phyloP scores from a whole-genome alignment of 2,113 vertebrate species.

The Gasterosteus nipponicus region DNA sequence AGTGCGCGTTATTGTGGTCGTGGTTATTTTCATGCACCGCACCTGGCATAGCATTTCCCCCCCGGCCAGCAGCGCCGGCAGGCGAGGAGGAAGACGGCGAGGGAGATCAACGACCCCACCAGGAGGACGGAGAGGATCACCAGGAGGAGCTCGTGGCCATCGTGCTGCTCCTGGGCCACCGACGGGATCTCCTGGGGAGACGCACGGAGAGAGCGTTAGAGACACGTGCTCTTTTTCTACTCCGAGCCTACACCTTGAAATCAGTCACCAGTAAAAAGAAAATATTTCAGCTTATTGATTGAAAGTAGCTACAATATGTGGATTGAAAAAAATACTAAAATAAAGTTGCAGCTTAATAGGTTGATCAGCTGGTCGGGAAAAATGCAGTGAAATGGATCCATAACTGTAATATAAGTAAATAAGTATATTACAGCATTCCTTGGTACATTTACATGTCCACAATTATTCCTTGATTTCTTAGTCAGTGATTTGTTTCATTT shows the following conservation, averaged over 20 bases:
- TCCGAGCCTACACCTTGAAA: too few species aligned
- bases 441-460: too few species aligned
- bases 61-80: constrained; percentile 87
- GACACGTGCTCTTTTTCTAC: not conserved
- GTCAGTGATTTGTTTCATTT: not conserved
- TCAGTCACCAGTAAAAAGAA: too few species aligned
- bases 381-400: too few species aligned
- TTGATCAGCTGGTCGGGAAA: too few species aligned
- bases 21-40: not conserved
- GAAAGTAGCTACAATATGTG: not conserved
- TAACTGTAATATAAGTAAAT: too few species aligned
- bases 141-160: constrained; percentile 88
- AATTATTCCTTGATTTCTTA: not conserved
- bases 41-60: constrained; percentile 86
- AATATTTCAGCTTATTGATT: not conserved
- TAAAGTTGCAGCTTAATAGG: too few species aligned
- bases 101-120: constrained; percentile 87
- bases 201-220: constrained; percentile 6
- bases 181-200: constrained; percentile 68
- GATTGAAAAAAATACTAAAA: too few species aligned
- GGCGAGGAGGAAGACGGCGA: constrained; percentile 87
- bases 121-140: constrained; percentile 91
- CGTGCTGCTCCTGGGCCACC: constrained; percentile 75
- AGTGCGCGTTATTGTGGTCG: not conserved
- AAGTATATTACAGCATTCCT: too few species aligned